A percentile compares a stretch with the other conserved stretches of the same genome.
Evolutionary conservation across 2,113 vertebrate species (phyloP).

Genomic region (Paramormyrops kingsleyae): DNA sequence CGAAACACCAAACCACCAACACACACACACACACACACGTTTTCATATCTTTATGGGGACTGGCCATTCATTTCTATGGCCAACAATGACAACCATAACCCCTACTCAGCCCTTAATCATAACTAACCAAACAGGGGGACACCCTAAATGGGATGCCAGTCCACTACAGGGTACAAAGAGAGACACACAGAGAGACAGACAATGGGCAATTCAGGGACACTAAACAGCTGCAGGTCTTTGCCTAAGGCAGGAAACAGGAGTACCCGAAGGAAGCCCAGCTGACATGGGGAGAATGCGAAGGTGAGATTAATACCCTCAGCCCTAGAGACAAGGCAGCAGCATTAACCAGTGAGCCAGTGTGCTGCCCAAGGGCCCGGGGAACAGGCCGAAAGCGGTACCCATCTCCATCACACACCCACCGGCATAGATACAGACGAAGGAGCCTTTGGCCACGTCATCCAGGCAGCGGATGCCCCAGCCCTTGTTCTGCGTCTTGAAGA

Average conservation of each 20-base stretch:
- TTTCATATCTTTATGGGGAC: neutral
- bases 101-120: neutral
- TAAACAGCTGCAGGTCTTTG: neutral
- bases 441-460: conserved; percentile 91
- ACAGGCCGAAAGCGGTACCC: neutral
- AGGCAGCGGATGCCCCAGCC: conserved; percentile 97
- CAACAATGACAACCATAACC: neutral
- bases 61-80: neutral
- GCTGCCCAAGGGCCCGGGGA: neutral
- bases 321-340: neutral
- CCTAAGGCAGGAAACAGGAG: neutral
- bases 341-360: neutral
- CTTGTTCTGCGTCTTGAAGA: conserved; percentile 98
- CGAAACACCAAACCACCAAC: neutral
- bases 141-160: neutral
- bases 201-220: neutral
- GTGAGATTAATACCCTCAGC: neutral
- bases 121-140: neutral
- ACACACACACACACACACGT: neutral
- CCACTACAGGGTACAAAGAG: too few species aligned
- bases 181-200: neutral
- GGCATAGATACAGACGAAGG: conserved; percentile 95
- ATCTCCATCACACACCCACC: conserved; percentile 52
- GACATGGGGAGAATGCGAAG: neutral
- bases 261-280: neutral